A percentile compares a stretch with the other conserved stretches of the same genome.
Evolutionary conservation across 2,113 vertebrate genomes (phyloP).

Genomic region (Seriola quinqueradiata): DNA sequence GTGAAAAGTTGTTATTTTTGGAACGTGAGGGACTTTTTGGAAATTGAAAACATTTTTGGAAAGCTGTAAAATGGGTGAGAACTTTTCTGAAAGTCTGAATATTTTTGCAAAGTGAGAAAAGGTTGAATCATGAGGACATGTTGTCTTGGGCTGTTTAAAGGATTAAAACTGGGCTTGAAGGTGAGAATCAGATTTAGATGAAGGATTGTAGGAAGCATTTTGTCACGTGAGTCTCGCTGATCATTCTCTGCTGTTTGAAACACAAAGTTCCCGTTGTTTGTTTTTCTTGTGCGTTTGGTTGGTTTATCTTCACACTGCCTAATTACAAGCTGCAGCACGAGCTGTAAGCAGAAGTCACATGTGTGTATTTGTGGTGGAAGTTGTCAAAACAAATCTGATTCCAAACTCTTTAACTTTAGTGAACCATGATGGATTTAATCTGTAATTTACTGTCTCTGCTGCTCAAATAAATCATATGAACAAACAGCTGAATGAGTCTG

Average conservation of each 20-base stretch:
- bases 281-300: not conserved
- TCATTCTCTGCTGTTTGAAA: not conserved
- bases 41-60: not conserved
- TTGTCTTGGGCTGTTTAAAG: not conserved
- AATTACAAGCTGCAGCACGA: constrained; percentile 4
- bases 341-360: constrained; percentile 29
- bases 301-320: not conserved
- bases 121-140: not conserved
- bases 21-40: not conserved
- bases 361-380: constrained; percentile 23
- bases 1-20: not conserved
- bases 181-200: too few relatives aligned
- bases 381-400: constrained; percentile 49
- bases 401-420: constrained; percentile 26
- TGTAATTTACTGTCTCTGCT: constrained; percentile 45
- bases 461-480: constrained; percentile 23
- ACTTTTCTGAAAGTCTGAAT: too few relatives aligned
- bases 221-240: not conserved
- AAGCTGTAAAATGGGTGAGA: too few relatives aligned
- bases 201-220: too few relatives aligned
- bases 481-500: constrained; percentile 27
- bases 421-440: constrained; percentile 2
- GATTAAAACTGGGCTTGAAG: too few relatives aligned
- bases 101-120: not conserved
- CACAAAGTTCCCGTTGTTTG: not conserved